Percentiles rank a stretch among this genome's conserved stretches.
Conservation (phyloP, 1,140 invertebrate genomes). For the Drosophila elegans region DNA sequence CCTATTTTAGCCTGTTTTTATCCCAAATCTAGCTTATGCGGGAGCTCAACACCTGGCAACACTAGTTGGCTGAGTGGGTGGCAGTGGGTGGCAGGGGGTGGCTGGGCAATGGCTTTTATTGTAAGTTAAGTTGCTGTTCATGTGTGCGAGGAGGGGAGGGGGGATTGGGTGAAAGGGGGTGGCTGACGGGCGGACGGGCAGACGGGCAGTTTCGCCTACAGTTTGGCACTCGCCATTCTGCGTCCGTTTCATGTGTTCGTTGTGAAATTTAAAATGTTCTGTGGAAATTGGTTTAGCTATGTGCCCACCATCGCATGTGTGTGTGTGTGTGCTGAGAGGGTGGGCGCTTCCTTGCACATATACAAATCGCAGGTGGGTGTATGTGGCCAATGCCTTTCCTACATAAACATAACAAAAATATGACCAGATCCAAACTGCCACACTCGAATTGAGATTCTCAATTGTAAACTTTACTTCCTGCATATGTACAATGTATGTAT, state of each 20-base stretch:
- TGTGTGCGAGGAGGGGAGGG: conserved; percentile 5
- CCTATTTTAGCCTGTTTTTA: too few species aligned
- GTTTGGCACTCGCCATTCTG: conserved; percentile 78
- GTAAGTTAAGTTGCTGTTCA: conserved; percentile 68
- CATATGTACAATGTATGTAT: conserved; percentile 1
- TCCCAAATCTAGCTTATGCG: too few species aligned
- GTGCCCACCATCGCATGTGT: conserved; percentile 8
- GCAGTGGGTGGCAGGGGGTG: background rate
- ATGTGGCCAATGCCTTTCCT: conserved; percentile 34
- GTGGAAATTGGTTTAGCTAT: conserved; percentile 76
- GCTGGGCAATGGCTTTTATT: conserved; percentile 72
- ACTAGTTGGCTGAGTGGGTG: background rate
- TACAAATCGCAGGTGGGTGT: conserved; percentile 35
- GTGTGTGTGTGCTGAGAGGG: conserved; percentile 6
- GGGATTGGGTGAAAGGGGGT: conserved; percentile 26
- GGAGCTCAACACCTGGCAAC: too few species aligned
- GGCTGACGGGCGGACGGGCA: conserved; percentile 13
- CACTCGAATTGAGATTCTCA: conserved; percentile 62
- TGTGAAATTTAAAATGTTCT: conserved; percentile 74
- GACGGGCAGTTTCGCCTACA: background rate
- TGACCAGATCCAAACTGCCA: conserved; percentile 49
- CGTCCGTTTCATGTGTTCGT: conserved; percentile 20
- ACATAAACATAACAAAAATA: conserved; percentile 56
- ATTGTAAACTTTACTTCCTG: conserved; percentile 51
- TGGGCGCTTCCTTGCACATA: conserved; percentile 6